Conservation (phyloP, 2,888 invertebrate species). For the Dynastes grantii region DNA sequence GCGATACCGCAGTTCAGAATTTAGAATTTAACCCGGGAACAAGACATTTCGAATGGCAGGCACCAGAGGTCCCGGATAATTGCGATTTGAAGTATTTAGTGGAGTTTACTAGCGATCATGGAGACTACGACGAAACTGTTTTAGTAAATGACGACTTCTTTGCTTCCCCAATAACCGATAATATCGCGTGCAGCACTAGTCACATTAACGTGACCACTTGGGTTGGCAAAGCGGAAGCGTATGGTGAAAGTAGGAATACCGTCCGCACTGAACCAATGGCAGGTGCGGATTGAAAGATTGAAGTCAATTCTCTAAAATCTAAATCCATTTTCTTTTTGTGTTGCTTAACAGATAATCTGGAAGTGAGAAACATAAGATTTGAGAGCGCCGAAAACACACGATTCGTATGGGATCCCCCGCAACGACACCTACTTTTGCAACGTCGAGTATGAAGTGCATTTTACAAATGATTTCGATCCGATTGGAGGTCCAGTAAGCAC, state of each 20-base stretch:
- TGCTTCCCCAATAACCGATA: too few species aligned
- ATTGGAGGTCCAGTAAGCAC: neutral
- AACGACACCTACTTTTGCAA: neutral
- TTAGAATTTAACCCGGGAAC: neutral
- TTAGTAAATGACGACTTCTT: too few species aligned
- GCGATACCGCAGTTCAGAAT: neutral
- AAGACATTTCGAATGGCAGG: neutral
- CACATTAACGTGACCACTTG: slow-evolving; percentile 1
- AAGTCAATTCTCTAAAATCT: neutral
- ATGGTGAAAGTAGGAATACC: neutral
- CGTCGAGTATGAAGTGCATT: neutral
- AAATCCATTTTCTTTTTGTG: neutral
- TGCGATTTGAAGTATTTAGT: neutral
- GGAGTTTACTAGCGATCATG: neutral
- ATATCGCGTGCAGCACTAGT: neutral
- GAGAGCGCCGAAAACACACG: neutral
- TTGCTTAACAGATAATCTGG: neutral
- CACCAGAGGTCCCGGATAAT: neutral
- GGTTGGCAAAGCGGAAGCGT: neutral
- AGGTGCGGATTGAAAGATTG: neutral
- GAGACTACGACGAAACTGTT: neutral
- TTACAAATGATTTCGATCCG: neutral
- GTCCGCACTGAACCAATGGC: neutral
- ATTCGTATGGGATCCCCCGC: neutral
- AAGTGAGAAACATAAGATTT: neutral